Percentiles rank a stretch among this genome's conserved stretches.
phyloP scores from a whole-genome alignment of 2,797 vertebrate species.

The Syngnathus acus region DNA sequence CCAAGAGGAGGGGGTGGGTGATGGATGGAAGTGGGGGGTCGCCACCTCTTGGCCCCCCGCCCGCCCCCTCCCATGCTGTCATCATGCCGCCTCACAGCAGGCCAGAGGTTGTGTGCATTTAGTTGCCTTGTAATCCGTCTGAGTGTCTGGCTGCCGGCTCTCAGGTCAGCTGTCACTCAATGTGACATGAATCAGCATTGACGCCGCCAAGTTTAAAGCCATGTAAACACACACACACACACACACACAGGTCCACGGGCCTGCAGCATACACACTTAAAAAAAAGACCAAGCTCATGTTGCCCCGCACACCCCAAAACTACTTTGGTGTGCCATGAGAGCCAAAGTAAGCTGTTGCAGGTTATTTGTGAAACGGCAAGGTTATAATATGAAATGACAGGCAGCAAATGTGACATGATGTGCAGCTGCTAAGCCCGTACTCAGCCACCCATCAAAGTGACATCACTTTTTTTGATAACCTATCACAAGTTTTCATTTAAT shows the following conservation, averaged over 20 bases:
- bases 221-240: slow-evolving; percentile 5
- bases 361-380: background rate
- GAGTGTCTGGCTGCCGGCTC: slow-evolving; percentile 66
- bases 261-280: slow-evolving; percentile 2
- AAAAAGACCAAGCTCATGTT: background rate
- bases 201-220: slow-evolving; percentile 54
- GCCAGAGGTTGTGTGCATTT: slow-evolving; percentile 68
- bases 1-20: slow-evolving; percentile 2
- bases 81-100: slow-evolving; percentile 62
- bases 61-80: slow-evolving; percentile 56
- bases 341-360: slow-evolving; percentile 20
- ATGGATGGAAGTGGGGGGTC: slow-evolving; percentile 19
- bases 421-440: slow-evolving; percentile 34
- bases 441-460: slow-evolving; percentile 5
- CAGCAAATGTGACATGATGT: slow-evolving; percentile 44
- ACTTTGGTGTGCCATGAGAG: slow-evolving; percentile 36
- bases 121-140: slow-evolving; percentile 71
- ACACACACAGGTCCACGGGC: slow-evolving; percentile 36
- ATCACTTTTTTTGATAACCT: background rate
- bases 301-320: slow-evolving; percentile 20
- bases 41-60: slow-evolving; percentile 58
- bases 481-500: background rate
- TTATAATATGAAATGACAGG: slow-evolving; percentile 39
- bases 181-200: slow-evolving; percentile 68
- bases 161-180: slow-evolving; percentile 76